A percentile compares a stretch with the other conserved stretches of the same genome.
These are phyloP conservation scores for Calypte anna DNA, from an alignment of 2,113 vertebrate species.

Conservation along the genomic window DNA sequence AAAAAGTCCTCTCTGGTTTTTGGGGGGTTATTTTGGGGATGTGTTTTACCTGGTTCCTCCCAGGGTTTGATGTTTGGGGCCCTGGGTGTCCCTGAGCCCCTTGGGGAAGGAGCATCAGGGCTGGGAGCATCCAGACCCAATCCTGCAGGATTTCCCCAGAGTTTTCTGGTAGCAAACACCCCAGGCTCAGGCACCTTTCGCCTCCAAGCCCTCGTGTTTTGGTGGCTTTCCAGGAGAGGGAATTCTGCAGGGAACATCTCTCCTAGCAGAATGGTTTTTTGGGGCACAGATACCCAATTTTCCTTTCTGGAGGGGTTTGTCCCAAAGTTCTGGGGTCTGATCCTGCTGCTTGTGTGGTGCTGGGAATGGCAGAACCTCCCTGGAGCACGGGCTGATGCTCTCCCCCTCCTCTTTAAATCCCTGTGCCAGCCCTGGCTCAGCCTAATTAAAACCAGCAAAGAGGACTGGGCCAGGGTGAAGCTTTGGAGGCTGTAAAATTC, in stretches of 20 bases:
- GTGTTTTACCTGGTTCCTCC: rapidly evolving
- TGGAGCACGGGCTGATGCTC: not conserved
- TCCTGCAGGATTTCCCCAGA: not conserved
- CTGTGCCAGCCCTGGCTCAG: constrained; percentile 71
- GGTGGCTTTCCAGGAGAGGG: not conserved
- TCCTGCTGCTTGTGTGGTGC: not conserved
- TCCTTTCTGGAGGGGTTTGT: rapidly evolving
- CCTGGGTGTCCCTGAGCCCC: rapidly evolving
- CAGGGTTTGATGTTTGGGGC: rapidly evolving
- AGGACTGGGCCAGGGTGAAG: constrained; percentile 68
- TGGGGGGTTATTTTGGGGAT: not conserved
- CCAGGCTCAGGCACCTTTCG: not conserved
- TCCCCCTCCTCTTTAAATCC: constrained; percentile 54
- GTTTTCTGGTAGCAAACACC: not conserved
- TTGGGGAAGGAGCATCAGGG: rapidly evolving
- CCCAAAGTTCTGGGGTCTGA: not conserved
- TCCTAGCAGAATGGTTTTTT: rapidly evolving
- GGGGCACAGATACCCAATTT: not conserved
- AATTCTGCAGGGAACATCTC: not conserved
- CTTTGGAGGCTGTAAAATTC: constrained; percentile 81
- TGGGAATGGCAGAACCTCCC: constrained; percentile 54
- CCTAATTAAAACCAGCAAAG: constrained; percentile 81
- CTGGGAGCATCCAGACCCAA: not conserved
- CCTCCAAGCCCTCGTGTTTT: not conserved
- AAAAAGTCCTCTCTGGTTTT: not conserved